A percentile compares a stretch with the other conserved stretches of the same genome.
Conservation (phyloP, 2,797 vertebrate genomes). For the Siniperca undulata region DNA sequence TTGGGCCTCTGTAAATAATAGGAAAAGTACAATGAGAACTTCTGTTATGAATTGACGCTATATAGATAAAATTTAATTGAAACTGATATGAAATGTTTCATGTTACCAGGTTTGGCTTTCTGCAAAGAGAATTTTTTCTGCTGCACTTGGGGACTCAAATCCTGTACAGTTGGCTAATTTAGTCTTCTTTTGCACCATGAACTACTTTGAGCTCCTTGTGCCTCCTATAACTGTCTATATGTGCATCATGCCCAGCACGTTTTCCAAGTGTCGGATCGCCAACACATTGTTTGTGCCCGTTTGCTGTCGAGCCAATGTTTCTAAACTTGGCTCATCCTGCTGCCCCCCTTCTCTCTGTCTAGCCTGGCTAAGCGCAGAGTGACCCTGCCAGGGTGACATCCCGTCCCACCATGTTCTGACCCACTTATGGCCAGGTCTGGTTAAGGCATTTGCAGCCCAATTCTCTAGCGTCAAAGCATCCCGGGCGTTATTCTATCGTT, state of each 20-base stretch:
- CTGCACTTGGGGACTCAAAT: not conserved
- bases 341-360: slow-evolving; percentile 37
- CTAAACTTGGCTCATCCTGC: slow-evolving; percentile 62
- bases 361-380: slow-evolving; percentile 20
- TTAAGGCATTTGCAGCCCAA: slow-evolving; percentile 55
- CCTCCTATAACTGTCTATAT: slow-evolving; percentile 2
- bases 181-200: not conserved
- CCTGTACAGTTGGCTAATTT: not conserved
- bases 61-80: not conserved
- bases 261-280: slow-evolving; percentile 1
- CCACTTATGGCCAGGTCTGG: slow-evolving; percentile 65
- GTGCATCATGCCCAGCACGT: slow-evolving; percentile 23
- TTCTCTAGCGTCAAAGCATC: slow-evolving; percentile 48
- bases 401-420: slow-evolving; percentile 68
- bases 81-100: slow-evolving; percentile 1
- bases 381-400: slow-evolving; percentile 34
- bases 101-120: not conserved
- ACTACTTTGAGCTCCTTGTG: slow-evolving; percentile 6
- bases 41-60: no score
- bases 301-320: slow-evolving; percentile 33
- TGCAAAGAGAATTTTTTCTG: not conserved
- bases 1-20: no score
- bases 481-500: slow-evolving; percentile 32
- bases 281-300: slow-evolving; percentile 23
- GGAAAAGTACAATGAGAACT: no score